Evolutionary conservation across 2,113 vertebrate species (phyloP).

Genomic region (Sclerurus mexicanus): DNA sequence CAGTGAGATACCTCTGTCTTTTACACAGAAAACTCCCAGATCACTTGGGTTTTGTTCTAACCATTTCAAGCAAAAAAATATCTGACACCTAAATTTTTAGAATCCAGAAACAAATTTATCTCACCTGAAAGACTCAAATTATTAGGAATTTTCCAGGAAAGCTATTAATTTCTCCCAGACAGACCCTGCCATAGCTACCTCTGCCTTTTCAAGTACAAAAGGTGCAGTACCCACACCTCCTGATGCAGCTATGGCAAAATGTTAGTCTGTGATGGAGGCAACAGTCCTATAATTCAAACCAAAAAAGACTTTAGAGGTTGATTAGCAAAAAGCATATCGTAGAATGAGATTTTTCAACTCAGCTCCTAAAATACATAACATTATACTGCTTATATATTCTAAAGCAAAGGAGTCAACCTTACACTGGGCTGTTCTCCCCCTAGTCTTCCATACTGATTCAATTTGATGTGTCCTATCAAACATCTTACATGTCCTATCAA

Average conservation of each 20-base stretch:
- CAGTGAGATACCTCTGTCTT: background rate
- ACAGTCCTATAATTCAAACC: background rate
- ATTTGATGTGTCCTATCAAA: background rate
- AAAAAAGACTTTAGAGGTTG: background rate
- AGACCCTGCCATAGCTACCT: background rate
- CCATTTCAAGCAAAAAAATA: background rate
- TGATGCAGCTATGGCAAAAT: background rate
- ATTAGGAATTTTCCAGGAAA: background rate
- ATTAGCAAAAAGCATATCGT: background rate
- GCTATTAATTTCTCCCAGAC: rapidly evolving
- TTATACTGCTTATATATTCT: background rate
- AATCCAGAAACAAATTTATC: background rate
- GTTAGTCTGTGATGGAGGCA: background rate
- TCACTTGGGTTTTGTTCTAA: background rate
- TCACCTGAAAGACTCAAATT: background rate
- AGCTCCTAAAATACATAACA: background rate
- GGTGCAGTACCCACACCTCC: background rate
- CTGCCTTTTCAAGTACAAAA: background rate
- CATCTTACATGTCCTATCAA: background rate
- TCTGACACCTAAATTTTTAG: background rate
- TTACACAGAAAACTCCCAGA: background rate
- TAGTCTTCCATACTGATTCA: background rate
- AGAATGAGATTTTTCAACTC: background rate
- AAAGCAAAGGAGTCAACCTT: background rate
- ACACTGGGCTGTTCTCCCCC: background rate